phyloP scores from a whole-genome alignment of 2,797 vertebrate species.

The Ceryle rudis region DNA sequence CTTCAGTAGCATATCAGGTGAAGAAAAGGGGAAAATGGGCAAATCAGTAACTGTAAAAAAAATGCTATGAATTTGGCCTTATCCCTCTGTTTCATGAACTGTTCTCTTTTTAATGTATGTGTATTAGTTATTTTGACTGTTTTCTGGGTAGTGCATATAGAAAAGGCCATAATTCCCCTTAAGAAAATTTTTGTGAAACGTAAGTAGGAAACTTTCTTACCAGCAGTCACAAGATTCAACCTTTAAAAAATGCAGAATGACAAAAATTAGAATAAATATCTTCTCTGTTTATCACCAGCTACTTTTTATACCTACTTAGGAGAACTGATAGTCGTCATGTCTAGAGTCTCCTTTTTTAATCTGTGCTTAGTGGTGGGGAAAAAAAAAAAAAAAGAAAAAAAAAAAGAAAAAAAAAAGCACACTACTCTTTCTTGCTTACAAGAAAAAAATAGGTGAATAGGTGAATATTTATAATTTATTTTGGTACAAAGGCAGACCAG shows the following conservation, averaged over 20 bases:
- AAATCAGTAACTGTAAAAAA: neutral
- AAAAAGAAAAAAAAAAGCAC: neutral
- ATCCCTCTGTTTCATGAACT: neutral
- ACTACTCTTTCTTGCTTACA: neutral
- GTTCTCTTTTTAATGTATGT: neutral
- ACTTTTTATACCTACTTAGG: neutral
- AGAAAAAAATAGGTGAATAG: neutral
- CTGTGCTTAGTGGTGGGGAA: fast-evolving
- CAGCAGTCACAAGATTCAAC: neutral
- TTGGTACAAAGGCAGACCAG: neutral
- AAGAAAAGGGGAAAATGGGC: neutral
- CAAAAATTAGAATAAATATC: neutral
- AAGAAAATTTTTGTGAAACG: neutral
- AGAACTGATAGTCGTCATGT: neutral
- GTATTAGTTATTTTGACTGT: neutral
- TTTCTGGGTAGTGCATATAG: neutral
- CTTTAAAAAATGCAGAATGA: neutral
- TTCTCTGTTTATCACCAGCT: neutral
- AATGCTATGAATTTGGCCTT: neutral
- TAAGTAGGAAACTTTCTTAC: neutral
- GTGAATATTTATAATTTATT: neutral
- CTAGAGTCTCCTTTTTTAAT: neutral
- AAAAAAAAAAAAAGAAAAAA: too few relatives aligned
- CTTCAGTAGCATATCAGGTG: neutral
- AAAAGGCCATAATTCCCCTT: neutral